These are phyloP conservation scores for Eupsilia transversa DNA, from an alignment of 2,888 invertebrate species.

Conservation along the genomic window DNA sequence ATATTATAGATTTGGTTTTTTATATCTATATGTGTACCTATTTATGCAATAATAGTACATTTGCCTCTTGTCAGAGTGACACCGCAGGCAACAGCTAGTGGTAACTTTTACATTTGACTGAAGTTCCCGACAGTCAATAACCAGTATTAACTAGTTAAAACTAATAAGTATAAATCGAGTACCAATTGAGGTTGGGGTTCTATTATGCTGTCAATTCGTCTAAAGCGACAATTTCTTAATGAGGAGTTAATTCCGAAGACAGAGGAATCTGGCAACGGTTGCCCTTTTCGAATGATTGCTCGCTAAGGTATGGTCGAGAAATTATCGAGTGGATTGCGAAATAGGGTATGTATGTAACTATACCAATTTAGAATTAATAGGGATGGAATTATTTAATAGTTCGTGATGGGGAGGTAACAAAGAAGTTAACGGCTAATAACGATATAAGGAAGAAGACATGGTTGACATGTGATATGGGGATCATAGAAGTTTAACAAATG, in stretches of 20 bases:
- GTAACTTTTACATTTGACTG: background rate
- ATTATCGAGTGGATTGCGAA: slow-evolving; percentile 43
- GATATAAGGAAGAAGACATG: background rate
- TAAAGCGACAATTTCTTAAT: slow-evolving; percentile 65
- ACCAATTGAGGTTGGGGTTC: slow-evolving; percentile 49
- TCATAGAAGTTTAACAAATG: no score
- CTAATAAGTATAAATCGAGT: slow-evolving; percentile 60
- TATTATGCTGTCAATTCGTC: slow-evolving; percentile 68
- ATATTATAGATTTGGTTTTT: no score
- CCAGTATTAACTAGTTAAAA: slow-evolving; percentile 60
- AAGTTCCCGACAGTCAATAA: slow-evolving; percentile 43
- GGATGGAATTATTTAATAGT: slow-evolving; percentile 14
- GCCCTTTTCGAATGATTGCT: slow-evolving; percentile 60
- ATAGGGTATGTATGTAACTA: slow-evolving; percentile 9
- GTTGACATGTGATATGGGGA: background rate
- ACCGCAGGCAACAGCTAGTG: background rate
- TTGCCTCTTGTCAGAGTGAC: no score
- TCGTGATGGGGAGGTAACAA: background rate
- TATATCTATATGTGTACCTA: no score
- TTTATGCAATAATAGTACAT: no score
- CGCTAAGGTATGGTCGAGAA: slow-evolving; percentile 47
- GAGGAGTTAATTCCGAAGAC: slow-evolving; percentile 66
- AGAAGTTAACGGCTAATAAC: background rate
- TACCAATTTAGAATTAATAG: background rate
- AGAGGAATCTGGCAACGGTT: slow-evolving; percentile 58